Conservation (phyloP, 2,797 vertebrate species). For the Avahi laniger region DNA sequence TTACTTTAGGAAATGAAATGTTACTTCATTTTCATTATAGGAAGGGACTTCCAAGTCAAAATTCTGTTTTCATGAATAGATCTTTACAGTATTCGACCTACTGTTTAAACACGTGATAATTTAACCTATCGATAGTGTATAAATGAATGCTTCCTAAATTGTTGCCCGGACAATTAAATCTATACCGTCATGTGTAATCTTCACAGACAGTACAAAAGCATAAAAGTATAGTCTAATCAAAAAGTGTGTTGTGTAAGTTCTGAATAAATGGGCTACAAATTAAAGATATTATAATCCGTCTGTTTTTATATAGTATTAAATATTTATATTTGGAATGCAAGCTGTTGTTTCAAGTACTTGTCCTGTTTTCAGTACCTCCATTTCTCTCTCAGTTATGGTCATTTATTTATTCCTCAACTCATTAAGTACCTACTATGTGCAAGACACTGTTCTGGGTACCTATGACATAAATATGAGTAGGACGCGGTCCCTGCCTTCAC, state of each 20-base stretch:
- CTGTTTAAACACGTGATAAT: background rate
- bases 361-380: background rate
- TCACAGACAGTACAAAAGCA: background rate
- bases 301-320: background rate
- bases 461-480: background rate
- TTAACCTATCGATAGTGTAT: background rate
- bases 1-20: background rate
- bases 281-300: background rate
- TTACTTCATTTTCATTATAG: background rate
- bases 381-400: background rate
- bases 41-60: background rate
- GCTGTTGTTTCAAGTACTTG: background rate
- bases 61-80: background rate
- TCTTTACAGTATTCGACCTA: background rate
- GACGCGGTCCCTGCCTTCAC: background rate
- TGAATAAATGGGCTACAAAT: background rate
- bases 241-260: background rate
- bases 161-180: background rate
- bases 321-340: background rate
- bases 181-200: background rate
- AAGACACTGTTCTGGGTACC: background rate
- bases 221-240: background rate
- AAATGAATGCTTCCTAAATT: constrained; percentile 1
- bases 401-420: background rate
- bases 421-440: background rate